Evolutionary conservation across 2,113 vertebrate species (phyloP), one percentile per base, ranked within the genome.

Genomic region (Rhinoderma darwinii): DNA sequence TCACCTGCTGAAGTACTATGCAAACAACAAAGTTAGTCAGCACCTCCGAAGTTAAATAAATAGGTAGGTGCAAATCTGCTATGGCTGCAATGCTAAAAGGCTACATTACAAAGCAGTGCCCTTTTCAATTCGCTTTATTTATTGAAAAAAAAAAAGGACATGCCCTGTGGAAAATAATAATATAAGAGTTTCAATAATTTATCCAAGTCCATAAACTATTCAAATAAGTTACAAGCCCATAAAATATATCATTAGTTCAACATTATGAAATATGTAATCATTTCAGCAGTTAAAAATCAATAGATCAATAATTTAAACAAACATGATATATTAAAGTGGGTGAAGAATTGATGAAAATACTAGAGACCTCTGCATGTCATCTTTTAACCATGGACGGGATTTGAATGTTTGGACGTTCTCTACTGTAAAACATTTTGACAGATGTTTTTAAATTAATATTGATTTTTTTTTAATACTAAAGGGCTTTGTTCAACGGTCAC

Each of bases 401-500:
- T 10, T 51, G 17, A 20, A 50, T 50, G 75, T 47, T 32, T 32
- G 44, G 47, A n/a, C 17, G 7, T 75, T 44, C 73, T 43, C 25
- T 27, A 30, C 74, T 50, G 43, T 76, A 30, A 76, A 30, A 76
- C 27, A 30, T 50, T 44, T 44, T 77, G 74, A 51, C 39, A 44
- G 43, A 75, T 27, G 73, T 76, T 51, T 78, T 32, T 35, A 78
- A 51, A 51, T 51, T 47, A 78, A 30, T 20, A 78, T 78, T 35
- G 75, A 78, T 35, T 78, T 51, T 35, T 66, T 70, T 41, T 25
- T 41, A 72, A 78, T 77, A 50, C 75, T 30, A 54, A 54, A 77
- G 75, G 75, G 75, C 14, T 54, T 78, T 78, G 27, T 54, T 78
- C 30, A 54, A 78, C 54, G 75, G 44, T 78, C 75, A 78, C 32